A percentile compares a stretch with the other conserved stretches of the same genome.
Conservation (phyloP, 2,113 vertebrate species). For the Salvelinus fontinalis region DNA sequence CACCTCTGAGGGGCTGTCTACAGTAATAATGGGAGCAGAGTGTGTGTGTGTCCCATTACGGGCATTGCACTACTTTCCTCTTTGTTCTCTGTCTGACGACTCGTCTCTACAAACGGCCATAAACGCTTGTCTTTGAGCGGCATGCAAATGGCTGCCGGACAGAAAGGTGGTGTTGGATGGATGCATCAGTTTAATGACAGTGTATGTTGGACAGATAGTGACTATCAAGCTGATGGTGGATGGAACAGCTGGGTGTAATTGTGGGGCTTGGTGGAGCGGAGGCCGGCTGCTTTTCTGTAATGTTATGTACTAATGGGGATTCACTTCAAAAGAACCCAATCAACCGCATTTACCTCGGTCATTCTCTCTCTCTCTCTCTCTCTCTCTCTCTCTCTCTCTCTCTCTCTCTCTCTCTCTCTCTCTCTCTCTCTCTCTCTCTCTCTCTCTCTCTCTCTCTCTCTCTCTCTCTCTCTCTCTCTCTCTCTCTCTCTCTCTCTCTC, state of each 20-base stretch:
- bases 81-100: conserved; percentile 6
- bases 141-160: conserved; percentile 42
- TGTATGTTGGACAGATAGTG: conserved; percentile 53
- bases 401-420: not conserved
- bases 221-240: conserved; percentile 53
- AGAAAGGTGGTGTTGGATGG: conserved; percentile 26
- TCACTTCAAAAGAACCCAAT: conserved; percentile 46
- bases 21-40: conserved; percentile 11
- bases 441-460: not conserved
- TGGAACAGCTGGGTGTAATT: conserved; percentile 57
- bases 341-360: conserved; percentile 20
- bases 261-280: conserved; percentile 22
- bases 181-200: conserved; percentile 52
- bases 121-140: conserved; percentile 32
- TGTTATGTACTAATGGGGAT: conserved; percentile 14
- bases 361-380: not conserved
- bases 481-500: not conserved
- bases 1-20: conserved; percentile 18
- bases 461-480: no score
- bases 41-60: not conserved
- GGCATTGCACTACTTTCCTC: not conserved
- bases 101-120: conserved; percentile 30
- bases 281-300: conserved; percentile 15
- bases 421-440: not conserved
- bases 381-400: not conserved